Conservation (phyloP, 2,797 vertebrate genomes). For the Brachymystax lenok region DNA sequence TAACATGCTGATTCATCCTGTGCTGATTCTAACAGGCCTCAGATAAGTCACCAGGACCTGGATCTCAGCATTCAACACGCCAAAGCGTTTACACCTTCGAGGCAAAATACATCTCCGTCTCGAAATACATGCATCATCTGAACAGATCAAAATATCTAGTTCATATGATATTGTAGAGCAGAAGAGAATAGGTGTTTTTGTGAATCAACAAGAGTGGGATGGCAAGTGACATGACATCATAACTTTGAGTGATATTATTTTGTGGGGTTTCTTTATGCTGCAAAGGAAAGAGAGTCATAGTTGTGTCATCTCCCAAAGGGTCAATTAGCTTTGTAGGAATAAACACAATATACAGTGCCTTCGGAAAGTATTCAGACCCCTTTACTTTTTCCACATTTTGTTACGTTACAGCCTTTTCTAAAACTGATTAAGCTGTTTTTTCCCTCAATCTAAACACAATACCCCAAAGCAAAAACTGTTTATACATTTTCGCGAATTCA, state of each 20-base stretch:
- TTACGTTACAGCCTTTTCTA: too few species aligned
- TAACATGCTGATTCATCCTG: slow-evolving; percentile 67
- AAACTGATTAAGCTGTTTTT: too few species aligned
- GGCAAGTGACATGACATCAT: neutral
- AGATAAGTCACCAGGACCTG: slow-evolving; percentile 59
- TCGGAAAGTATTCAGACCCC: too few species aligned
- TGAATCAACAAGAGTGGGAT: neutral
- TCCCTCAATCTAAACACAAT: too few species aligned
- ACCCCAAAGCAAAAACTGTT: too few species aligned
- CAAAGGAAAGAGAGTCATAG: neutral
- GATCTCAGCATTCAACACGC: slow-evolving; percentile 64
- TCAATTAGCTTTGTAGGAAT: neutral
- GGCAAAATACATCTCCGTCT: slow-evolving; percentile 48
- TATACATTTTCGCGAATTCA: too few species aligned
- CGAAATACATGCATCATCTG: slow-evolving; percentile 4
- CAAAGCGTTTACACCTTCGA: slow-evolving; percentile 67
- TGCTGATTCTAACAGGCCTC: slow-evolving; percentile 62
- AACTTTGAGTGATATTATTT: too few species aligned
- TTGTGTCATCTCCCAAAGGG: neutral
- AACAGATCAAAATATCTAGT: slow-evolving; percentile 24
- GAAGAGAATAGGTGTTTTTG: neutral
- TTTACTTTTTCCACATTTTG: too few species aligned
- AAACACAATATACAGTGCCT: neutral
- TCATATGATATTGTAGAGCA: neutral
- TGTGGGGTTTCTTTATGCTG: neutral